Base-by-base conservation (phyloP, 2,797 vertebrate genomes). In the Sternotherus odoratus region DNA sequence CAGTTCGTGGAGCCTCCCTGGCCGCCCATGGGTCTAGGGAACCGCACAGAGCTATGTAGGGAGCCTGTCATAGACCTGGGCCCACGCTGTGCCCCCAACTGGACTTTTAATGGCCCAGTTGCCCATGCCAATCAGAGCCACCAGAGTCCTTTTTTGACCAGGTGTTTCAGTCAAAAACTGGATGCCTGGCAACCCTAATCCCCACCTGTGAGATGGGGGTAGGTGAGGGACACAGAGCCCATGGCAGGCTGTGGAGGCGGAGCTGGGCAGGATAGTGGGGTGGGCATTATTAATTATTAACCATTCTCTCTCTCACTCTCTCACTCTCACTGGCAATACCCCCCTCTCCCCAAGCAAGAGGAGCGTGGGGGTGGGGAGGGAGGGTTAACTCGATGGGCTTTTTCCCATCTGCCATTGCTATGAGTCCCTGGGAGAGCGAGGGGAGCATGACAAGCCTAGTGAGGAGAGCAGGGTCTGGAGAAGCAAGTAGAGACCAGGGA, bases 401-500 rank as follows among this genome's bases (percentile, higher is more conserved):
- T 21, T 72, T 28, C 36, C 12, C 0, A 0, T 5, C 63, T 30
- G 4, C 33, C 6, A 5, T 2, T 1, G 33, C n/a, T 16, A 7
- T 39, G 72, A 28, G 66, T 19, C 3, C 8, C 24, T 36, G 75
- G 36, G 4, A 75, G 56, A 49, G 3, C 17, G 28, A 60, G 77
- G 36, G 16, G 23, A 78, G 39, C 2, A 3, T 12, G 12, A 13
- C 24, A 26, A 75, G 36, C 21, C 36, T 36, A 5, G 9, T 43
- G 50, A 9, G 23, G 17, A 6, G 1, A 5, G 21, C 33, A 28
- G 7, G 15, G 12, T 17, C 13, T 54, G 82, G n/a, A 39, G 1
- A 36, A 33, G 63, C 33, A 16, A 28, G 21, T 16, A 30, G 4
- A 6, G 4, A 0, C 0, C 26, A 33, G 0, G 0, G 19, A 63